Conservation (phyloP, 1,140 invertebrate species). For the Grapholita molesta region DNA sequence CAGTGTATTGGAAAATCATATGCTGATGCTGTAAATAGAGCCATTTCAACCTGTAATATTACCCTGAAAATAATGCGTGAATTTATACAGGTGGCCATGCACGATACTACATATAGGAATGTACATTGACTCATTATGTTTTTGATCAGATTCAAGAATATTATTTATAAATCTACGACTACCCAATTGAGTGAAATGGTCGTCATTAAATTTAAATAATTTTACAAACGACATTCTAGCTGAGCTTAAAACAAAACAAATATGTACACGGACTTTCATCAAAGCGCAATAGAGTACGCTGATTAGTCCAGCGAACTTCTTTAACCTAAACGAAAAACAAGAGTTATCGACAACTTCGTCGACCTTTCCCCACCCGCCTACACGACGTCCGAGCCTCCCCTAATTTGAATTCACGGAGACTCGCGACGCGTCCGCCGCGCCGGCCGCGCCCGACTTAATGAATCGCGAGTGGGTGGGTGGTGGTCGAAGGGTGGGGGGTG, state of each 20-base stretch:
- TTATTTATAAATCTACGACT: too few species aligned
- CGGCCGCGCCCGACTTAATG: conserved; percentile 77
- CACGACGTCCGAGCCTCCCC: conserved; percentile 74
- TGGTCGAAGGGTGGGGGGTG: conserved; percentile 30
- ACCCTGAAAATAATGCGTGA: too few species aligned
- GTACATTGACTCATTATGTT: too few species aligned
- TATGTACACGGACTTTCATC: neutral
- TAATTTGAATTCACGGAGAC: conserved; percentile 76
- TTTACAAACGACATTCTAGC: neutral
- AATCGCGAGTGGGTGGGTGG: conserved; percentile 65
- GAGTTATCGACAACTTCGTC: conserved; percentile 18
- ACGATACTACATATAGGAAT: too few species aligned
- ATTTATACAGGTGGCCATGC: too few species aligned
- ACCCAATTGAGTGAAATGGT: too few species aligned
- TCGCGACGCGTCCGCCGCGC: conserved; percentile 74
- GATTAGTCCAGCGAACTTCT: neutral
- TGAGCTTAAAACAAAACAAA: neutral
- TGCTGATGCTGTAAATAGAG: too few species aligned
- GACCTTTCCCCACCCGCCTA: conserved; percentile 41
- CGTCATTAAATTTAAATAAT: neutral
- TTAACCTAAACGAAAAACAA: neutral
- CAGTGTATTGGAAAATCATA: too few species aligned
- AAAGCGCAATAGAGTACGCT: neutral
- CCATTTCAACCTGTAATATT: too few species aligned
- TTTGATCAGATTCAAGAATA: too few species aligned